Percentiles rank a stretch among this genome's conserved stretches.
phyloP scores from a whole-genome alignment of 2,888 invertebrate genomes.

The Gerris lacustris region DNA sequence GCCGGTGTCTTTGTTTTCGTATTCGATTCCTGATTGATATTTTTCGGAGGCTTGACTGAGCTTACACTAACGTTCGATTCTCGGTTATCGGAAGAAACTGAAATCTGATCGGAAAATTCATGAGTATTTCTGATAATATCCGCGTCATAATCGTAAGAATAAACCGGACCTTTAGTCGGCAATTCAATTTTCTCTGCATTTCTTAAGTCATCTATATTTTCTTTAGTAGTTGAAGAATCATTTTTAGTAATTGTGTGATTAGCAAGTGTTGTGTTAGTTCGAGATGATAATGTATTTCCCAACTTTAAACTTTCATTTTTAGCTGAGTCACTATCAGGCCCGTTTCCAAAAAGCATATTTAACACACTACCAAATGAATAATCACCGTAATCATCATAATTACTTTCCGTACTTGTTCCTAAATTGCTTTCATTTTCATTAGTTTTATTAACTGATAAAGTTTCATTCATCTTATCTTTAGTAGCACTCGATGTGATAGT shows the following conservation, averaged over 20 bases:
- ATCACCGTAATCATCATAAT: slow-evolving; percentile 33
- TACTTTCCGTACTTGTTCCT: background rate
- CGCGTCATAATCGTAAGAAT: slow-evolving; percentile 21
- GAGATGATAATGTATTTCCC: background rate
- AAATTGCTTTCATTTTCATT: background rate
- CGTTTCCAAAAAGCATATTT: slow-evolving; percentile 43
- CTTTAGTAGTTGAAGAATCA: background rate
- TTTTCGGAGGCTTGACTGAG: background rate
- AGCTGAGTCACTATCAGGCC: background rate
- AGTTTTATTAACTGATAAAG: background rate
- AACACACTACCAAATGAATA: slow-evolving; percentile 51
- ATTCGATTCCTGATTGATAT: background rate
- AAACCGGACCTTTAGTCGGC: slow-evolving; percentile 22
- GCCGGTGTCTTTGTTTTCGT: background rate
- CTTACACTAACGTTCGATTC: background rate
- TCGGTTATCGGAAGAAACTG: slow-evolving; percentile 6
- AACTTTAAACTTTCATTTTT: background rate
- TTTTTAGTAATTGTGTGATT: background rate
- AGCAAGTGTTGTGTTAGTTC: background rate
- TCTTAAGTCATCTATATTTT: background rate
- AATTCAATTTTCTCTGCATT: background rate
- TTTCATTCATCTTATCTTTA: slow-evolving; percentile 9
- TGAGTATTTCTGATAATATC: slow-evolving; percentile 22
- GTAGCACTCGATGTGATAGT: background rate
- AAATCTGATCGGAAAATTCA: background rate